Conservation (phyloP, 2,888 invertebrate species). For the Tupiocoris notatus region DNA sequence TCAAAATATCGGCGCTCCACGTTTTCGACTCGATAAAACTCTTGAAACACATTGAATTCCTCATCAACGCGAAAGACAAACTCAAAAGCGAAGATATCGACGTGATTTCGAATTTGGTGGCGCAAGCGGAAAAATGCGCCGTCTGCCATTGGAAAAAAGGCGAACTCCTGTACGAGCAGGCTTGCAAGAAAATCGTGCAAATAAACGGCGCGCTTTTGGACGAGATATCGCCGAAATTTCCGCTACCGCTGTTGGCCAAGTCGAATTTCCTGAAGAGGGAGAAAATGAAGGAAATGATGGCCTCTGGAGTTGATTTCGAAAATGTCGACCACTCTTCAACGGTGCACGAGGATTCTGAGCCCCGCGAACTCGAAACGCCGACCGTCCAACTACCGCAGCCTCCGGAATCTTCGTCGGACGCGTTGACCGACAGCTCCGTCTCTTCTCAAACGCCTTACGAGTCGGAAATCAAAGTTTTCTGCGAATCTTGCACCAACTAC, state of each 20-base stretch:
- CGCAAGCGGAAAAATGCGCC: neutral
- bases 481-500: neutral
- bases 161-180: neutral
- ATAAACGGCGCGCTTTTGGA: neutral
- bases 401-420: neutral
- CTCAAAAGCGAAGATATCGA: conserved; percentile 3
- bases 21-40: conserved; percentile 3
- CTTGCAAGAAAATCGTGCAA: neutral
- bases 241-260: neutral
- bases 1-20: conserved; percentile 14
- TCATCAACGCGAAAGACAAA: neutral
- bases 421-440: neutral
- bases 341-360: neutral
- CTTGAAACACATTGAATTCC: neutral
- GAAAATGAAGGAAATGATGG: conserved; percentile 2
- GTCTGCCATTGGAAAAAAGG: conserved; percentile 6
- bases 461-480: neutral
- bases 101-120: neutral
- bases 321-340: too few species aligned
- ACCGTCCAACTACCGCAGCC: neutral
- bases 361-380: neutral
- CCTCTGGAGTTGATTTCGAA: too few species aligned
- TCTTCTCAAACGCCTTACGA: neutral
- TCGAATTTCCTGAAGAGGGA: conserved; percentile 17
- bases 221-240: neutral